Percentiles rank a stretch among this genome's conserved stretches.
These are phyloP conservation scores for Malurus elegans DNA, from an alignment of 2,113 vertebrate species.

Conservation along the genomic window DNA sequence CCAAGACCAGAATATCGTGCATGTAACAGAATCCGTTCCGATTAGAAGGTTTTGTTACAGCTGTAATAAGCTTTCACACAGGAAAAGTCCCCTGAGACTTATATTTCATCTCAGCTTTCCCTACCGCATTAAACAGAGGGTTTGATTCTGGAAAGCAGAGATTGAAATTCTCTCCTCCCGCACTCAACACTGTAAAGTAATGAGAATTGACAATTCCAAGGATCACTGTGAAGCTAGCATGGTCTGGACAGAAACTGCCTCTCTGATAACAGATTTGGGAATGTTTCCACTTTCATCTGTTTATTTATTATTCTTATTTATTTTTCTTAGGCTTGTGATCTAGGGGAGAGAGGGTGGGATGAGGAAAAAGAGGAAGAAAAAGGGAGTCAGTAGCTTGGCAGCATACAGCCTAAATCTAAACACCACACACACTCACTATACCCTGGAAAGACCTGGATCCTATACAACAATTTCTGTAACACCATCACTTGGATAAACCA, in stretches of 20 bases:
- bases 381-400: conserved; percentile 70
- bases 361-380: neutral
- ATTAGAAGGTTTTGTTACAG: conserved; percentile 74
- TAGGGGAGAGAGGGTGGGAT: neutral
- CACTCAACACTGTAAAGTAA: conserved; percentile 46
- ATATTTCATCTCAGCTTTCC: conserved; percentile 76
- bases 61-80: conserved; percentile 74
- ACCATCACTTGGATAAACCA: conserved; percentile 61
- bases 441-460: conserved; percentile 58
- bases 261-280: conserved; percentile 71
- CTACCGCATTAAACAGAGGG: conserved; percentile 65
- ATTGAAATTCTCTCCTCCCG: conserved; percentile 42
- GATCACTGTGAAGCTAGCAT: conserved; percentile 52
- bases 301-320: conserved; percentile 70
- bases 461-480: conserved; percentile 66
- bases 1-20: conserved; percentile 52
- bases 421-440: conserved; percentile 44
- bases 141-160: conserved; percentile 69
- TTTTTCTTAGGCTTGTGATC: conserved; percentile 52
- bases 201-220: conserved; percentile 56
- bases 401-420: conserved; percentile 67
- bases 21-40: conserved; percentile 63
- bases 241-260: conserved; percentile 52
- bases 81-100: conserved; percentile 57
- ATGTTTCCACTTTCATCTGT: conserved; percentile 62